Percentiles rank a stretch among this genome's conserved stretches.
phyloP scores from a whole-genome alignment of 2,888 invertebrate species.

The Hemistola chrysoprasaria region DNA sequence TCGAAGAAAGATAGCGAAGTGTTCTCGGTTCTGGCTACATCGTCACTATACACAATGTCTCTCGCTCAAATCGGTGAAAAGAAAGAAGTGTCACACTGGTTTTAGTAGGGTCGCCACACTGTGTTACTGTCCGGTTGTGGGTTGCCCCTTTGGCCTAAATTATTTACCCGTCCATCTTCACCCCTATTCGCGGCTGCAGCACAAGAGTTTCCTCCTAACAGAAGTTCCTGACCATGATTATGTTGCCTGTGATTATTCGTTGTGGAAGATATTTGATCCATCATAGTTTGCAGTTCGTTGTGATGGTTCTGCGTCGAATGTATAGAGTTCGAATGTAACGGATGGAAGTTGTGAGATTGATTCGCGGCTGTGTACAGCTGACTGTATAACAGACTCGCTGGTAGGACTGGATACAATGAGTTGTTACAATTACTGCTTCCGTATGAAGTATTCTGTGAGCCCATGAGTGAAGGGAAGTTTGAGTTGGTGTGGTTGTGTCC shows the following conservation, averaged over 20 bases:
- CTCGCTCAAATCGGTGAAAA: slow-evolving; percentile 29
- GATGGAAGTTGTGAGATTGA: slow-evolving; percentile 87
- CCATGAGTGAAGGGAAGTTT: slow-evolving; percentile 85
- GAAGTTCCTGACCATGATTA: slow-evolving; percentile 68
- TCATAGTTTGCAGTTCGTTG: slow-evolving; percentile 88
- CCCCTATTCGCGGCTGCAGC: slow-evolving; percentile 82
- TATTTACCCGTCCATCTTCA: slow-evolving; percentile 82
- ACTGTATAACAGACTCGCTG: slow-evolving; percentile 91
- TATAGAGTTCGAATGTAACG: slow-evolving; percentile 84
- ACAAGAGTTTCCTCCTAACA: slow-evolving; percentile 81
- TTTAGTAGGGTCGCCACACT: slow-evolving; percentile 90
- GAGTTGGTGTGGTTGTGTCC: slow-evolving; percentile 83
- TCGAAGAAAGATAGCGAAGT: too few species aligned
- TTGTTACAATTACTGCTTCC: slow-evolving; percentile 86
- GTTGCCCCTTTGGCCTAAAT: slow-evolving; percentile 81
- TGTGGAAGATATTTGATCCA: slow-evolving; percentile 88
- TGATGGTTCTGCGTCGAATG: slow-evolving; percentile 85
- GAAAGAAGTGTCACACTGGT: slow-evolving; percentile 43
- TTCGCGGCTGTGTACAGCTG: slow-evolving; percentile 91
- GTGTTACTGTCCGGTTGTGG: slow-evolving; percentile 85
- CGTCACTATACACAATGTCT: slow-evolving; percentile 19
- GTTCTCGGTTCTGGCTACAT: background rate
- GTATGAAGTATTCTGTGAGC: slow-evolving; percentile 83
- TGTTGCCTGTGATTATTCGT: slow-evolving; percentile 81
- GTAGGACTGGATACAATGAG: slow-evolving; percentile 89